Conservation (phyloP, 2,888 invertebrate genomes). For the Mimachlamys varia region DNA sequence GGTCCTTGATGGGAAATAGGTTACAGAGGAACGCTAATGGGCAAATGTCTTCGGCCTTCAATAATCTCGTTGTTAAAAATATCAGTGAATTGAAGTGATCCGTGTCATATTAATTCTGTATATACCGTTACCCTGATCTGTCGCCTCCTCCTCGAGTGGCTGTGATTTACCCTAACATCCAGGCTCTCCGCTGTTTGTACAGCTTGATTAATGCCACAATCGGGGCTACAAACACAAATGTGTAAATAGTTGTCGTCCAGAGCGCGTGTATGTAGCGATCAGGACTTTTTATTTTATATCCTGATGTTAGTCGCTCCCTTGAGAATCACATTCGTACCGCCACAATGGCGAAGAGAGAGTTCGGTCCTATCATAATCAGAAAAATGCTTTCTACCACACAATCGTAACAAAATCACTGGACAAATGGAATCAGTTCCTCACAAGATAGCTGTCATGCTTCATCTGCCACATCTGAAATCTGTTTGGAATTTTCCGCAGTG, state of each 20-base stretch:
- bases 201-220: conserved; percentile 19
- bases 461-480: no score
- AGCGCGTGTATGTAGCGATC: not conserved
- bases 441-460: no score
- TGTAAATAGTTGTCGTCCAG: not conserved
- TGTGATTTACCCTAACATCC: not conserved
- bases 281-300: not conserved
- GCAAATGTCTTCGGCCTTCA: conserved; percentile 31
- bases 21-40: not conserved
- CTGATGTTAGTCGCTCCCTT: not conserved
- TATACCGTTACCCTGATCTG: not conserved
- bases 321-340: not conserved
- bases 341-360: not conserved
- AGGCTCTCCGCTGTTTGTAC: not conserved
- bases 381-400: not conserved
- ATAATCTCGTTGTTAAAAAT: conserved; percentile 12
- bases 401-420: not conserved
- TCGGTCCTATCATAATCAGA: not conserved
- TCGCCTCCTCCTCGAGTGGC: not conserved
- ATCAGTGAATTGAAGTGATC: not conserved
- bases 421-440: not conserved
- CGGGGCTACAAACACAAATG: conserved; percentile 20
- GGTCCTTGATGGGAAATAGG: not conserved
- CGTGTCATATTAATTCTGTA: conserved; percentile 10
- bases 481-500: no score